Percentiles rank a stretch among this genome's conserved stretches.
phyloP scores from a whole-genome alignment of 2,113 vertebrate species.

The Sebastes fasciatus region DNA sequence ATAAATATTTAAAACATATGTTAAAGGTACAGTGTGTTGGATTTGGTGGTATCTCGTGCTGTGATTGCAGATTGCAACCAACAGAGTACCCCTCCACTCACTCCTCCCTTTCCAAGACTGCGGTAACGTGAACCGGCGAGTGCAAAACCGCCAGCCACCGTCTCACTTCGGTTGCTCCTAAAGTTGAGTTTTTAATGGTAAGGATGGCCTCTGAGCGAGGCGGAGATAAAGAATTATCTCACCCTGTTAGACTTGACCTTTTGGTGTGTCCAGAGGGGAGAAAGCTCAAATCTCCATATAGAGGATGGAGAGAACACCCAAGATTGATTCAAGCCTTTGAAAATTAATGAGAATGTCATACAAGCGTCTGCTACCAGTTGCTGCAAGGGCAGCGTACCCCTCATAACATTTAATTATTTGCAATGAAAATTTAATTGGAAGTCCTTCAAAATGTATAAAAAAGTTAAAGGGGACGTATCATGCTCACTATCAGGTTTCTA shows the following conservation, averaged over 20 bases:
- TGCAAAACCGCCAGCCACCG: no score
- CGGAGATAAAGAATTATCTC: conserved; percentile 1
- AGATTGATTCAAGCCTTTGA: neutral
- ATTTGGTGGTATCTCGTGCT: no score
- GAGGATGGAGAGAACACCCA: neutral
- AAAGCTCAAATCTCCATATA: conserved; percentile 14
- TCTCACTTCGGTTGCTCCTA: no score
- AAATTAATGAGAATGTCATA: neutral
- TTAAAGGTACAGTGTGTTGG: no score
- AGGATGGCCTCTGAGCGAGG: no score
- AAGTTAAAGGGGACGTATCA: neutral
- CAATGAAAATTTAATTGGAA: conserved; percentile 6
- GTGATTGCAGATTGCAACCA: no score
- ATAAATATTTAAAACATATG: no score
- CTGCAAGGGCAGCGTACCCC: neutral
- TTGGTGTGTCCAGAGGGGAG: neutral
- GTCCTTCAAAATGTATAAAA: neutral
- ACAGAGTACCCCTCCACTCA: no score
- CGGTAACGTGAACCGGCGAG: no score
- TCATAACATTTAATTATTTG: conserved; percentile 20
- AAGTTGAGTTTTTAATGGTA: no score
- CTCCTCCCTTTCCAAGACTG: no score
- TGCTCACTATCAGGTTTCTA: no score
- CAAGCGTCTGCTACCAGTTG: neutral
- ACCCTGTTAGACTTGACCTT: conserved; percentile 23